Evolutionary conservation across 2,888 invertebrate species (phyloP), one percentile per base, ranked within the genome.

Genomic region (Macaria notata): DNA sequence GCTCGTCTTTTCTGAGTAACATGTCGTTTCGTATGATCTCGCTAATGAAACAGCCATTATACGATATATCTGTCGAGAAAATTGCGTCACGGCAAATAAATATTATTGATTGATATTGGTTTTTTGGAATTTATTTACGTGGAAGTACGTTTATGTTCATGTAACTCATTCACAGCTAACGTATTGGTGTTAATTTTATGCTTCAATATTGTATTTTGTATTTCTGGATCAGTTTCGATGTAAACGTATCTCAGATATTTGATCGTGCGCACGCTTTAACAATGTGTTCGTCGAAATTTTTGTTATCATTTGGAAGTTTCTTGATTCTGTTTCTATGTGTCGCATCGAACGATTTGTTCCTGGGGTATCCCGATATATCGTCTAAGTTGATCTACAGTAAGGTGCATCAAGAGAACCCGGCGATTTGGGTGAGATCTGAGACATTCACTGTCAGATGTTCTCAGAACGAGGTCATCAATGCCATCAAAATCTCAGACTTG

Each of bases 351-450:
- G 76, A 78, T 52, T 53, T 76, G 29, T 68, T 66, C 3, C 48
- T 73, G 5, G 86, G 87, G 0, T 88, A 81, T 58, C 81, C 82
- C 0, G 87, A 86, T 64, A n/a, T 69, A 5, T 65, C 75, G 0
- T 80, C 88, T 0, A 83, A 79, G 58, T 57, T 86, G 51, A 82
- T 89, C 4, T 88, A 86, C 62, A 83, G 76, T 52, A 81, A 83
- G 64, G 79, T 86, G 3, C 84, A 87, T 52, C 83, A 88, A 66
- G 82, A 84, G 39, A 82, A 83, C 59, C 87, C 86, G 0, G 86
- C 87, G 0, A 61, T 84, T 46, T 88, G 87, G 87, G 65, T 79
- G 1, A 70, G 84, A 45, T 76, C 80, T 4, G 83, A 86, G 0
- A 75, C 69, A 0, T 69, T 88, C 6, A 82, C 78, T 0, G 83